phyloP scores from a whole-genome alignment of 2,888 invertebrate species.

The Eupithecia abbreviata region DNA sequence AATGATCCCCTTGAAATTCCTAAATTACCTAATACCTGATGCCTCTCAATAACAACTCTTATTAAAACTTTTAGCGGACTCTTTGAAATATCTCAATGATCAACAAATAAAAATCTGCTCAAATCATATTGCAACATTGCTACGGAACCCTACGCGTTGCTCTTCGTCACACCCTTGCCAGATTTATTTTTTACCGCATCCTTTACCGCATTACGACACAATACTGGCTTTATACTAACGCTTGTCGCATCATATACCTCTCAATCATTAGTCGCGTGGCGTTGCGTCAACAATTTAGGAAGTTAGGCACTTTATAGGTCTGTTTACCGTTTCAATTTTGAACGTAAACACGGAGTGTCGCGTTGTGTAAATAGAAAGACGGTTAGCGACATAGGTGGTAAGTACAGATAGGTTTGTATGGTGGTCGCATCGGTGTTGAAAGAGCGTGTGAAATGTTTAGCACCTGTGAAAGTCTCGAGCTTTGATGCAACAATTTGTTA shows the following conservation, averaged over 20 bases:
- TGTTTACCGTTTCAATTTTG: slow-evolving; percentile 66
- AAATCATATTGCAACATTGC: background rate
- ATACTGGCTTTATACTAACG: slow-evolving; percentile 50
- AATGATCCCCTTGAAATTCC: too few relatives aligned
- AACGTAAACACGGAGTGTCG: slow-evolving; percentile 62
- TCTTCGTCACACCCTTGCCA: background rate
- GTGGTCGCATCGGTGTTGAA: slow-evolving; percentile 51
- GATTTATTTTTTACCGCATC: slow-evolving; percentile 52
- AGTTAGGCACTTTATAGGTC: slow-evolving; percentile 52
- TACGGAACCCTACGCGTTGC: background rate
- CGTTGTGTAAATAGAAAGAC: slow-evolving; percentile 59
- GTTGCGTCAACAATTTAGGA: slow-evolving; percentile 64
- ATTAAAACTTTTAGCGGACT: background rate
- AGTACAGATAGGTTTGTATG: slow-evolving; percentile 16
- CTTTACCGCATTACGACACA: slow-evolving; percentile 68
- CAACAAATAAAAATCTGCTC: background rate
- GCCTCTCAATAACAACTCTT: too few relatives aligned
- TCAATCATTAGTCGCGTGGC: slow-evolving; percentile 55
- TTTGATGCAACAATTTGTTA: slow-evolving; percentile 24
- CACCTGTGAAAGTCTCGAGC: slow-evolving; percentile 43
- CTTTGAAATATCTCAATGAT: background rate
- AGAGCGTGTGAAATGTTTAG: slow-evolving; percentile 43
- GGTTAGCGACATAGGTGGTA: slow-evolving; percentile 67
- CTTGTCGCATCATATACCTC: slow-evolving; percentile 59
- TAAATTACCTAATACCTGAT: too few relatives aligned